Base-by-base conservation (phyloP, 1,140 invertebrate genomes). In the Tetranychus urticae region DNA sequence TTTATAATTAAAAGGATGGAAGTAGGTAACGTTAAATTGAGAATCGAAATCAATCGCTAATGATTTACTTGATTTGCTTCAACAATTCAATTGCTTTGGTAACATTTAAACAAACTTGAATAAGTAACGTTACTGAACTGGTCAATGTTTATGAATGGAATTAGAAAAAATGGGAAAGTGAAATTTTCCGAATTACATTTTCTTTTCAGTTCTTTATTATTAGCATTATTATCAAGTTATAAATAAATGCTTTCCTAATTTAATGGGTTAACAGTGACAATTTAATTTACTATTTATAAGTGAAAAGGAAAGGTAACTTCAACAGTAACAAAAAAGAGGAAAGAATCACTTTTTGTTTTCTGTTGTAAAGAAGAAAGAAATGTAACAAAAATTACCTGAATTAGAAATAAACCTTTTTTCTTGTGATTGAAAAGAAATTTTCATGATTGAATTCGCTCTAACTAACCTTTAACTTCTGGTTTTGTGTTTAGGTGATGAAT, bases 401-500 rank as follows among this genome's bases (percentile, higher is more conserved):
- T 14, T 14, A 50, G 14, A 10, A 50, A 6, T 10, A 23, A 23
- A 23, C 23, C 13, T 31, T 23, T 50, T 23, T 50, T 10, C 4
- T 50, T 50, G 13, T 50, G 39, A 42, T 5, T 42, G 39, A 6
- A 6, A 10, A 42, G 5, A 6, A 12, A 56, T 56, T 34, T 33
- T 37, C 14, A 3, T 14, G 7, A 6, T 33, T 13, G 3, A 13
- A 56, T 37, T 37, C 34, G 55, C 10, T 54, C 31, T 54, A 13
- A 8, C 31, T 54, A 10, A 54, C 10, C 23, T 54, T 33, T 54
- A 7, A 31, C n/a, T 58, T 46, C n/a, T 59, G 23, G 23, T 23
- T 23, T 23, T 23, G 23, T 23, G 23, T 23, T 64, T 59, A 84
- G 81, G 71, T 61, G 71, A 78, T 47, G 72, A 82, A 35, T 79